Base-by-base conservation (phyloP, 1,140 invertebrate genomes). In the Rhynchophorus ferrugineus region DNA sequence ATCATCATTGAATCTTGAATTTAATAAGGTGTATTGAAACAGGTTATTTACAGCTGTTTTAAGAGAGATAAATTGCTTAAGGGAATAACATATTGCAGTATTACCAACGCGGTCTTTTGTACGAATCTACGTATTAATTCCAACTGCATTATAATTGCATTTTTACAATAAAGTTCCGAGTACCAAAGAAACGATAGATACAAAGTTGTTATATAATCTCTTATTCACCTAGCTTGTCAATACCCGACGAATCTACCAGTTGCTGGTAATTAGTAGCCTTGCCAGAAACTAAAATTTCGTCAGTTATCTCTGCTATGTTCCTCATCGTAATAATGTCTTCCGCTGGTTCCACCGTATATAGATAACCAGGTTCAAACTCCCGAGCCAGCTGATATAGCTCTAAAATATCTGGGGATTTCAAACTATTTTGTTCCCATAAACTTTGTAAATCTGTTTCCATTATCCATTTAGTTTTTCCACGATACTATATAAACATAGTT, bases 391-490 rank as follows among this genome's bases (percentile, higher is more conserved):
- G 24, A 49, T 50, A 54, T 33, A 53, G 50, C 16, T 61, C 59
- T 3, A 64, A 24, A 3, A 66, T 6, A 51, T 66, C 65, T 16
- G 65, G 60, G 39, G 56, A 59, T 48, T 48, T 49, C 24, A 66
- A 37, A 34, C 22, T 57, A 29, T 59, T 60, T 20, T 9, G 56
- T 1, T 19, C 16, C 24, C 36, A 51, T 19, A 64, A 34, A 44
- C 56, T 52, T 11, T 35, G n/a, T n/a, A 66, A 20, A 20, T 66
- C 65, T 13, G 54, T 3, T 21, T 61, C 52, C 8, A 34, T 33
- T 0, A 61, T 53, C 65, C 65, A 66, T 14, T 57, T 52, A 9
- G 62, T 20, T 54, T 63, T 61, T 37, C 62, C 63, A 22, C 59
- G 38, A 44, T 62, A 64, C 63, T 66, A 47, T n/a, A n/a, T n/a